These are phyloP conservation scores for Campylomormyrus numenius DNA, from an alignment of 2,113 vertebrate species.

Conservation along the genomic window DNA sequence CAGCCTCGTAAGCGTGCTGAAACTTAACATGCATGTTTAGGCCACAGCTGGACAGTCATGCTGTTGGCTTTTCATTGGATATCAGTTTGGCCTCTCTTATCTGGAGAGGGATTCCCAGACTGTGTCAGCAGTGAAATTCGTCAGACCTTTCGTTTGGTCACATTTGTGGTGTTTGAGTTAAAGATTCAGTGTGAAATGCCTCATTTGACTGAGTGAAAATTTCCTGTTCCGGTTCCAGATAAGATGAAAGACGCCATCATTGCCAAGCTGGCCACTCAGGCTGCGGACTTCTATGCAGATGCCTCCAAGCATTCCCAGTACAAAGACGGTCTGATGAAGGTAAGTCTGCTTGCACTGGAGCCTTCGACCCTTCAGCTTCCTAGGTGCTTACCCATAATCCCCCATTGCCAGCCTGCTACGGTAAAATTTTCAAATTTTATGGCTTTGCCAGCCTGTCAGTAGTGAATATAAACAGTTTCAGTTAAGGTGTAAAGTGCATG, in stretches of 20 bases:
- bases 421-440: not conserved
- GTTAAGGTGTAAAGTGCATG: not conserved
- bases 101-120: not conserved
- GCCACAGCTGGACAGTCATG: not conserved
- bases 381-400: not conserved
- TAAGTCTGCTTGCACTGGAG: conserved; percentile 48
- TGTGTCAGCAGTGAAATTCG: not conserved
- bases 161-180: not conserved
- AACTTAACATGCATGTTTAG: not conserved
- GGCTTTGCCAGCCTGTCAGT: not conserved
- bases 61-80: not conserved
- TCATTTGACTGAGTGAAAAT: not conserved
- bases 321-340: conserved; percentile 95
- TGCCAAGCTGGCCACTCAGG: conserved; percentile 91
- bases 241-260: conserved; percentile 96
- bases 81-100: not conserved
- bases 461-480: not conserved
- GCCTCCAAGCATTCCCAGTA: conserved; percentile 96
- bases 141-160: not conserved
- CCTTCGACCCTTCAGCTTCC: not conserved
- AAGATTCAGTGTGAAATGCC: not conserved
- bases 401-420: not conserved
- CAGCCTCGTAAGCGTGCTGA: not conserved
- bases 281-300: conserved; percentile 92
- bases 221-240: conserved; percentile 55